Evolutionary conservation across 64 coral and sea anemone species (phyloP).

Genomic region (Astreopora myriophthalma): DNA sequence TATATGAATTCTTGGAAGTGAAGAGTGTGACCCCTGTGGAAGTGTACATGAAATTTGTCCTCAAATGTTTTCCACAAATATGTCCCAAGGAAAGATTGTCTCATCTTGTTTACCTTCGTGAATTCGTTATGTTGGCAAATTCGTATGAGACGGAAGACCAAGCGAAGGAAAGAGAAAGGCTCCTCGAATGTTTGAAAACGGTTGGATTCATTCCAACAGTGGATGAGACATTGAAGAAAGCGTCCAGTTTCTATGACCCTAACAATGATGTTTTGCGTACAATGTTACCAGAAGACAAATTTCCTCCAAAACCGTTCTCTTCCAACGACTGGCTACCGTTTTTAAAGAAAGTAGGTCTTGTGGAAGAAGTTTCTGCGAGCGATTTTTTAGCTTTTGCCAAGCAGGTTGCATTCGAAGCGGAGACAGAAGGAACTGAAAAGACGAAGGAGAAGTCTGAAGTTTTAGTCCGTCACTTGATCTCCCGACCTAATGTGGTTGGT

Average conservation of each 20-base stretch:
- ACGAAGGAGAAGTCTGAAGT: background rate
- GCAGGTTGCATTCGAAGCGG: constrained; percentile 28
- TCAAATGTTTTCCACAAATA: background rate
- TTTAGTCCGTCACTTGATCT: constrained; percentile 10
- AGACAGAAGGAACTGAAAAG: background rate
- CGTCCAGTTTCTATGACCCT: constrained; percentile 35
- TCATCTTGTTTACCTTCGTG: background rate
- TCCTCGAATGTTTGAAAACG: background rate
- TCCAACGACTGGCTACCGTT: constrained; percentile 25
- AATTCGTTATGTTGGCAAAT: background rate
- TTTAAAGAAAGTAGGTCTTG: background rate
- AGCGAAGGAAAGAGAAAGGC: background rate
- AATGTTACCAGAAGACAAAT: constrained; percentile 7
- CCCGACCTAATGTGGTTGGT: background rate
- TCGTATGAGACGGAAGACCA: background rate
- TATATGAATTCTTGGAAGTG: constrained; percentile 5
- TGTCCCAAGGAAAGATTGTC: background rate
- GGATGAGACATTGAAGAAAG: background rate
- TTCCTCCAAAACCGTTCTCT: constrained; percentile 14
- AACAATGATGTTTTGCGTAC: constrained; percentile 3
- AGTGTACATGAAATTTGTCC: constrained; percentile 26
- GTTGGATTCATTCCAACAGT: background rate
- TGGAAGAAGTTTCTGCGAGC: background rate
- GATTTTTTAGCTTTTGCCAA: background rate
- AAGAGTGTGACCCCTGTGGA: background rate